Evolutionary conservation across 2,888 invertebrate species (phyloP), one percentile per base, ranked within the genome.

Genomic region (Labia minor): DNA sequence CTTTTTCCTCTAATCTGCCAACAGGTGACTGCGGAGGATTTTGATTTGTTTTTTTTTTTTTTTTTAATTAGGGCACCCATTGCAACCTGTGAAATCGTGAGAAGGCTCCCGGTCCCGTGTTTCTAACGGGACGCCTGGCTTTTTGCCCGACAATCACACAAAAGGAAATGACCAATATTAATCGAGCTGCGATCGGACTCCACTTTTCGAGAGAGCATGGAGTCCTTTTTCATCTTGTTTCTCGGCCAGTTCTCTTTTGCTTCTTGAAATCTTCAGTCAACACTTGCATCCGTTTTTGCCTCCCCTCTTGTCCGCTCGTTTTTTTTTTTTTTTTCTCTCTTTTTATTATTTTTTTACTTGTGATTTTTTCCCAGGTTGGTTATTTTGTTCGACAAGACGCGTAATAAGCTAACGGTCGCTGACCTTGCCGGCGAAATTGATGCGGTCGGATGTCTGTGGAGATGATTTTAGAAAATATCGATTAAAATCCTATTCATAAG

Each of bases 151-250:
- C 49, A 49, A 49, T 49, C 49, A 14, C 49, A 49, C 49, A 49
- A 49, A 49, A 49, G 49, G 49, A 49, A 49, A 49, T 49, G 49
- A 49, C 49, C 49, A 49, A 49, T 49, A 49, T 49, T 49, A 49
- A 49, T 49, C 49, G 49, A 49, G 49, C 49, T 16, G 8, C 14
- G 49, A 14, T 49, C n/a, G 49, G 49, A 49, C 49, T 49, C 49
- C 49, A 49, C n/a, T 49, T 49, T 49, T 16, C 14, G 16, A 49
- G 26, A 26, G 26, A 26, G 26, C 3, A 8, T 6, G 26, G 26
- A 26, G 26, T 26, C 8, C 26, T 26, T 14, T 49, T 14, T 49
- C 49, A 3, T 49, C 49, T n/a, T n/a, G n/a, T n/a, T n/a, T 49
- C 49, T 49, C 49, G 26, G 26, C 26, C 26, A 26, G 26, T 26